Evolutionary conservation across 1,140 invertebrate species (phyloP).

Genomic region (Zaprionus nigranus): DNA sequence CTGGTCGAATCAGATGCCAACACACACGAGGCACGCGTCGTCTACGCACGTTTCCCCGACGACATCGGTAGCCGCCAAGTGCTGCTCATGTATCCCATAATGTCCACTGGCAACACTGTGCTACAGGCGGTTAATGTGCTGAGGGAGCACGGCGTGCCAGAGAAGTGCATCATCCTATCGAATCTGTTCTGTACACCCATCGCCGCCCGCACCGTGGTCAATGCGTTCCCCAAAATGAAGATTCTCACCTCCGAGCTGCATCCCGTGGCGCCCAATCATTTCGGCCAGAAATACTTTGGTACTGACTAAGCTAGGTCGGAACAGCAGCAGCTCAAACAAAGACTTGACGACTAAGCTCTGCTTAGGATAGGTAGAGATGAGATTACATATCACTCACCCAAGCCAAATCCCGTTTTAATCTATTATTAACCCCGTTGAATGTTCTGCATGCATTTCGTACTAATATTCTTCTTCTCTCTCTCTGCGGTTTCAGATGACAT

Average conservation of each 20-base stretch:
- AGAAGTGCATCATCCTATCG: slow-evolving; percentile 97
- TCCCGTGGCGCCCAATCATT: slow-evolving; percentile 98
- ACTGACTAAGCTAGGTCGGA: slow-evolving; percentile 90
- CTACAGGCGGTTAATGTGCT: slow-evolving; percentile 94
- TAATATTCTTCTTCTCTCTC: slow-evolving; percentile 35
- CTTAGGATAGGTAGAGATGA: slow-evolving; percentile 75
- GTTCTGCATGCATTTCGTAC: slow-evolving; percentile 6
- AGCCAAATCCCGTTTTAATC: slow-evolving; percentile 13
- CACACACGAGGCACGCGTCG: slow-evolving; percentile 97
- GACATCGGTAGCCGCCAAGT: slow-evolving; percentile 96
- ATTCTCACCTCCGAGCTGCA: slow-evolving; percentile 98
- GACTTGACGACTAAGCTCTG: slow-evolving; percentile 76
- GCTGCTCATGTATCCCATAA: slow-evolving; percentile 99
- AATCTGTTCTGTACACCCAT: slow-evolving; percentile 98
- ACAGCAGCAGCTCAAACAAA: slow-evolving; percentile 27
- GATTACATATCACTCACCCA: slow-evolving; percentile 25
- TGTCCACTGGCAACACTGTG: slow-evolving; percentile 98
- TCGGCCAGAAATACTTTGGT: slow-evolving; percentile 99
- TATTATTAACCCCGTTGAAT: slow-evolving; percentile 11
- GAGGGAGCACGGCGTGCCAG: slow-evolving; percentile 95
- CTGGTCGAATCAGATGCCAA: slow-evolving; percentile 98
- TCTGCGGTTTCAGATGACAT: slow-evolving; percentile 52
- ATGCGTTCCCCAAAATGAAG: slow-evolving; percentile 96
- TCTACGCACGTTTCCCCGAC: slow-evolving; percentile 99
- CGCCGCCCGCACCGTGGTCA: slow-evolving; percentile 94